Base-by-base conservation (phyloP, 2,888 invertebrate species). In the Leptopilina myrica region DNA sequence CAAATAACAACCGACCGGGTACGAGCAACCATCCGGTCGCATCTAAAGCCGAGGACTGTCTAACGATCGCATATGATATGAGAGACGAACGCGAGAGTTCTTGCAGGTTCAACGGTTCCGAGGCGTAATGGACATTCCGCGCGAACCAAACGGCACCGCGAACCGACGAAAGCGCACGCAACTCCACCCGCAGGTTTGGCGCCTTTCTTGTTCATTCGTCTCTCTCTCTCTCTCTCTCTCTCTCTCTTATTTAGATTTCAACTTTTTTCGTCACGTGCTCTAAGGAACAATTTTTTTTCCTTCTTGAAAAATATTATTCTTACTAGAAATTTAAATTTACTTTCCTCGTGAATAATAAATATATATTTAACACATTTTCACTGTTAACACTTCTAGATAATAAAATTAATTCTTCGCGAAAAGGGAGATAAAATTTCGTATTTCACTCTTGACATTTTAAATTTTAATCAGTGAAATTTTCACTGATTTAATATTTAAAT, bases 101-200 rank as follows among this genome's bases (percentile, higher is more conserved):
- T 85, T 83, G 84, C 86, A 85, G 83, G 83, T 86, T 83, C 81
- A 83, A 84, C 84, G 83, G 83, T 81, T 85, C 85, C 83, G 84
- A 82, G 85, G 82, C 83, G 83, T 85, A 85, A 86, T 86, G 84
- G 84, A 84, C 85, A 85, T 86, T 86, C 83, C 81, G 83, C 84
- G 84, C 40, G 65, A 79, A 80, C 26, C 26, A 80, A 59, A 79
- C 67, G 79, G 76, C 64, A 78, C 76, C 81, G 79, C 78, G 79
- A 79, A 59, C 40, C 73, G 53, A 56, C 64, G 59, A 33, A 59
- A 78, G 78, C 56, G 66, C 56, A 56, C 66, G 53, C 56, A 67
- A 78, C 56, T 20, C 26, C 62, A 59, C 43, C 64, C 83, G 81
- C 76, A 79, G 82, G 84, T 87, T 86, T 88, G 83, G 82, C 88